These are phyloP conservation scores for Gallinago solitaria DNA, from an alignment of 2,797 vertebrate genomes.

Conservation along the genomic window DNA sequence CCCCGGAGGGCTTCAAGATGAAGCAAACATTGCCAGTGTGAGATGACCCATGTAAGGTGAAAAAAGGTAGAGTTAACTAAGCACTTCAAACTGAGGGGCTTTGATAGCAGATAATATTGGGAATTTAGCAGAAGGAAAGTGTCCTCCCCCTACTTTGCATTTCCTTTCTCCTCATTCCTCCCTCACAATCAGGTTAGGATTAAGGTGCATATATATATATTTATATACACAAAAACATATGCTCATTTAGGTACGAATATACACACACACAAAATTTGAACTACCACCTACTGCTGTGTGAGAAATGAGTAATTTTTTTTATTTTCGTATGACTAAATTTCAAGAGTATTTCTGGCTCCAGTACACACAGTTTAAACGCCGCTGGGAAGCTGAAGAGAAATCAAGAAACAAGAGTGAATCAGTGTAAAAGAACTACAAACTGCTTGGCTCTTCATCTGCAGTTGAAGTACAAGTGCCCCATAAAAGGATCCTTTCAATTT, in stretches of 20 bases:
- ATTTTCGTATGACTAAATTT: not conserved
- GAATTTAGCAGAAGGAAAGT: not conserved
- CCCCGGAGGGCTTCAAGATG: not conserved
- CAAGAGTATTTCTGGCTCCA: not conserved
- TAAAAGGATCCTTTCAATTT: not conserved
- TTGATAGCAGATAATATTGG: not conserved
- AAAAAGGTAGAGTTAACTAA: not conserved
- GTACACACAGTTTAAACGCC: not conserved
- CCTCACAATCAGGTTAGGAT: not conserved
- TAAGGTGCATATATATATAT: not conserved
- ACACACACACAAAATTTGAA: not conserved
- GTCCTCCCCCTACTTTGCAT: not conserved
- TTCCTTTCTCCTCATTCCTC: not conserved
- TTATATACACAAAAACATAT: not conserved
- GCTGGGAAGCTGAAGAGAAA: not conserved
- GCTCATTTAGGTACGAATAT: not conserved
- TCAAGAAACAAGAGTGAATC: not conserved
- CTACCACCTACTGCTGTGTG: not conserved
- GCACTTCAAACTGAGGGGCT: not conserved
- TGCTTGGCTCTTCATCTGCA: constrained; percentile 1
- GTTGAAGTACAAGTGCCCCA: not conserved
- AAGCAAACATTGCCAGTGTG: not conserved
- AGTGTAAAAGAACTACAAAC: not conserved
- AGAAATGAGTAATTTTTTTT: not conserved
- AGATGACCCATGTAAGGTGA: not conserved